Conservation (phyloP, 2,797 vertebrate species). For the Podarcis siculus region DNA sequence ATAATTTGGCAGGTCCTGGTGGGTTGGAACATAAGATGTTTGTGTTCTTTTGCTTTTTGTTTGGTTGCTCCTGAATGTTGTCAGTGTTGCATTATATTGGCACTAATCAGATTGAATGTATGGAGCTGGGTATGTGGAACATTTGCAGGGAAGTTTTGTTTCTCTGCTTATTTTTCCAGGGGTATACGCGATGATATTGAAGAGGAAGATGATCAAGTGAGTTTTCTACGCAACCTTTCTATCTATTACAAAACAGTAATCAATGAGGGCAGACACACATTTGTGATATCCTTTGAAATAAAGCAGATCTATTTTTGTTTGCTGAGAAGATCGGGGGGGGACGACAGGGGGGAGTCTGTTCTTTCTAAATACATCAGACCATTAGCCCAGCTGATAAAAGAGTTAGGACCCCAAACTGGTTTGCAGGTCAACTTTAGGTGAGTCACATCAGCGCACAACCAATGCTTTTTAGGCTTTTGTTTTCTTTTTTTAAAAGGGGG, state of each 20-base stretch:
- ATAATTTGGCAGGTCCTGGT: conserved; percentile 37
- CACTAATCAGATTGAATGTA: conserved; percentile 73
- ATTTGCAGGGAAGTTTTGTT: conserved; percentile 99
- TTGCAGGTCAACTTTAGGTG: background rate
- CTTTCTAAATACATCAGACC: background rate
- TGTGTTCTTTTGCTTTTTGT: background rate
- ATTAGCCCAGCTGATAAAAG: background rate
- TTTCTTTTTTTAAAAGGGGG: background rate
- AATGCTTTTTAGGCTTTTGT: no score
- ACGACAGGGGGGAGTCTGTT: background rate
- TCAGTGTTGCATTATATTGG: conserved; percentile 78
- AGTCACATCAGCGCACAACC: background rate
- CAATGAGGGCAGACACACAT: conserved; percentile 54
- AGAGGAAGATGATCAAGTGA: conserved; percentile 99
- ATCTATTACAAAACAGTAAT: conserved; percentile 60
- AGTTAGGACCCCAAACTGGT: background rate
- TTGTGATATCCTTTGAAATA: conserved; percentile 49
- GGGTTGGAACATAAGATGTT: conserved; percentile 65
- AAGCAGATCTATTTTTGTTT: background rate
- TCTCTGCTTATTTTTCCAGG: conserved; percentile 99
- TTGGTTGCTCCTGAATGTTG: conserved; percentile 65
- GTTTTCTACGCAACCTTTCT: conserved; percentile 88
- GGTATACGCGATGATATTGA: conserved; percentile 99
- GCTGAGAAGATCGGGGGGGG: background rate
- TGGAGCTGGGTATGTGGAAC: conserved; percentile 92